Conservation (phyloP, 2,113 vertebrate genomes). For the Amblyornis subalaris region DNA sequence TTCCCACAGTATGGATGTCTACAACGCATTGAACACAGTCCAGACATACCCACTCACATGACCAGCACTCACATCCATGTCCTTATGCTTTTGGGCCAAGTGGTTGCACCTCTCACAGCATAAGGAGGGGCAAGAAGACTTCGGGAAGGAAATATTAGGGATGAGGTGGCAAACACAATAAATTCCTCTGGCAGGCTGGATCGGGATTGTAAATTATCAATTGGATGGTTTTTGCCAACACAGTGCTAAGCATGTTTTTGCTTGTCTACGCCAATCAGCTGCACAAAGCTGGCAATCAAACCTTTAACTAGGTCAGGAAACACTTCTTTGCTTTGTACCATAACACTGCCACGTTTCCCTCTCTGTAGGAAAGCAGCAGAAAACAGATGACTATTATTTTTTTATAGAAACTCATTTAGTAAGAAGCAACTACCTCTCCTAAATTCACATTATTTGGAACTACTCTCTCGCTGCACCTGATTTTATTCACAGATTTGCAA, state of each 20-base stretch:
- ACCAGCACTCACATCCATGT: rapidly evolving
- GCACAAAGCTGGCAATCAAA: conserved; percentile 3
- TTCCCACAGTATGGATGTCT: neutral
- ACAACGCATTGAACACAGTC: neutral
- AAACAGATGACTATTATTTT: conserved; percentile 11
- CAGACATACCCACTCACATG: neutral
- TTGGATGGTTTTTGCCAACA: neutral
- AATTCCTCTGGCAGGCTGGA: neutral
- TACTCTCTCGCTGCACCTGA: neutral
- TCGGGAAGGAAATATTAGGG: neutral
- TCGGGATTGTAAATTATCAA: neutral
- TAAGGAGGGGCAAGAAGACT: neutral
- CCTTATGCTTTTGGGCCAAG: neutral
- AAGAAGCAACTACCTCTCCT: neutral
- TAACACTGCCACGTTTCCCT: neutral
- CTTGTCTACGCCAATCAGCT: neutral
- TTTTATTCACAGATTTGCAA: neutral
- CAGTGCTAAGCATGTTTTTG: neutral
- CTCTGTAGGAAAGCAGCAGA: neutral
- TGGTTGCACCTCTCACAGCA: neutral
- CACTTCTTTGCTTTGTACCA: neutral
- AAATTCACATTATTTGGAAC: neutral
- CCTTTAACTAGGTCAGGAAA: neutral
- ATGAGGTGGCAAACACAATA: neutral
- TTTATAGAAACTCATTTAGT: neutral